Percentiles rank a stretch among this genome's conserved stretches.
Conservation (phyloP, 92 coral and sea anemone genomes). For the Desmophyllum pertusum region DNA sequence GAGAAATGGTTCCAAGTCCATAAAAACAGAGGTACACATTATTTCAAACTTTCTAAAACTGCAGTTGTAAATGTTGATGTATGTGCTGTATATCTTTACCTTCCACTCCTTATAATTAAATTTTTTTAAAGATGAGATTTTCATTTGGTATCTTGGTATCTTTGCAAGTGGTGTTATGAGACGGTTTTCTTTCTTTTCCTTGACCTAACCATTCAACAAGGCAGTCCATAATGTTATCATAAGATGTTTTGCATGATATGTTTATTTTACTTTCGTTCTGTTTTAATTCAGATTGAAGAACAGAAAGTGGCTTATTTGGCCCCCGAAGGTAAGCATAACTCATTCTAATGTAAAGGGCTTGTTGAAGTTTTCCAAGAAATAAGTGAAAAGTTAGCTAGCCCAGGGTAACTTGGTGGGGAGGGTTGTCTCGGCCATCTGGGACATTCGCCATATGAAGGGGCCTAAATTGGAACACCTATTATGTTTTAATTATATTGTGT, state of each 20-base stretch:
- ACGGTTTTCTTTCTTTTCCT: background rate
- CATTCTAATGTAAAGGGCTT: background rate
- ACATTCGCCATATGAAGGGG: too few species aligned
- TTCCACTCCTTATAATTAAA: too few species aligned
- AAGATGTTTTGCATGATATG: background rate
- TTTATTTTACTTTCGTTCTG: background rate
- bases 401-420: too few species aligned
- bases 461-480: too few species aligned
- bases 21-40: conserved; percentile 2
- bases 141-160: background rate
- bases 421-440: too few species aligned
- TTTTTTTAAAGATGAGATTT: background rate
- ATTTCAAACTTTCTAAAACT: background rate
- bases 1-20: conserved; percentile 24
- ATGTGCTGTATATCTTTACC: background rate
- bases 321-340: background rate
- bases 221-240: background rate
- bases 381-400: too few species aligned
- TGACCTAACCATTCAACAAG: background rate
- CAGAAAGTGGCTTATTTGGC: background rate
- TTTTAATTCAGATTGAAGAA: conserved; percentile 9
- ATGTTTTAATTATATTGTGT: too few species aligned
- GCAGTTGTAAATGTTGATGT: background rate
- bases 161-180: background rate
- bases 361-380: too few species aligned